These are phyloP conservation scores for Watsonalla binaria DNA, from an alignment of 2,888 invertebrate genomes.

Conservation along the genomic window DNA sequence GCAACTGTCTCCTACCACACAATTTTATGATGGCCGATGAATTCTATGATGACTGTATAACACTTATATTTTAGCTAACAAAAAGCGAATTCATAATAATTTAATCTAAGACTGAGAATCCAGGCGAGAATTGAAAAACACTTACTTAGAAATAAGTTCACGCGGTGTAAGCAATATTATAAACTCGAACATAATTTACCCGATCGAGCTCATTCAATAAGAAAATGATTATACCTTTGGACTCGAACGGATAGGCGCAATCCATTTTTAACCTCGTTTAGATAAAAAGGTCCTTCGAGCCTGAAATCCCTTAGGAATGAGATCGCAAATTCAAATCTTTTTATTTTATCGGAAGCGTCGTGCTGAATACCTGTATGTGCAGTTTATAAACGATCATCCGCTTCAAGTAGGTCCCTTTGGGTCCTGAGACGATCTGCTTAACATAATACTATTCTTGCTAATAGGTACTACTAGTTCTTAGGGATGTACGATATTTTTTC, in stretches of 20 bases:
- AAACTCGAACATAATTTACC: not conserved
- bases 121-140: not conserved
- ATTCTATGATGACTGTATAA: too few relatives aligned
- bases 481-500: too few relatives aligned
- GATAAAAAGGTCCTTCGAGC: slow-evolving; percentile 30
- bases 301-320: slow-evolving; percentile 25
- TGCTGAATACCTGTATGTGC: not conserved
- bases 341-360: not conserved
- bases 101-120: too few relatives aligned
- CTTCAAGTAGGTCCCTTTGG: not conserved
- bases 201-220: slow-evolving; percentile 19
- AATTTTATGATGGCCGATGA: too few relatives aligned
- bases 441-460: not conserved
- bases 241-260: slow-evolving; percentile 9
- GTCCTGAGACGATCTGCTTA: not conserved
- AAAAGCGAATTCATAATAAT: too few relatives aligned
- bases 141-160: not conserved
- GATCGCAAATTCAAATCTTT: slow-evolving; percentile 11
- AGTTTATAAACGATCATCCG: slow-evolving; percentile 2
- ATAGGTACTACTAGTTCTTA: too few relatives aligned
- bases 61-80: too few relatives aligned
- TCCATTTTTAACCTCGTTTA: slow-evolving; percentile 32
- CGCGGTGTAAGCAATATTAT: not conserved
- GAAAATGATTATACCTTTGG: slow-evolving; percentile 28
- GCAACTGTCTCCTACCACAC: too few relatives aligned